Evolutionary conservation across 2,888 invertebrate species (phyloP), one percentile per base, ranked within the genome.

Genomic region (Cataglyphis altisquamis): DNA sequence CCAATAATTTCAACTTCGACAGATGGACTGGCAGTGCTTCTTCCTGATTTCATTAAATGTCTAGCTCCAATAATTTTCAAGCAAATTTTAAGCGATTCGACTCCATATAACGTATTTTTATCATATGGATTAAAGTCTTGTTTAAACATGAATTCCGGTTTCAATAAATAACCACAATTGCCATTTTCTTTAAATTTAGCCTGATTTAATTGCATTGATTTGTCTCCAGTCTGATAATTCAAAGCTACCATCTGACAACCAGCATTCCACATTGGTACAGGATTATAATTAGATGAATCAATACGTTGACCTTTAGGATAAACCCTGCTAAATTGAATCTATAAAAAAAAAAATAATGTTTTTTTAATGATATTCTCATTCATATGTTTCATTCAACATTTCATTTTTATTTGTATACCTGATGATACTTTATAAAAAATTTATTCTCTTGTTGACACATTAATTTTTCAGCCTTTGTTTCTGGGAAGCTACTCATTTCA

Each of bases 401-500:
- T 83, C 0, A 39, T 15, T 12, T 45, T 45, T 52, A 52, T 77
- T 25, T 72, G 12, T 77, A 88, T 90, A 96, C 95, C 94, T 96
- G 96, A 95, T 98, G 98, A 93, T 98, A 98, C 90, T 97, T 97
- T 10, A 97, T 92, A 94, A 98, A 98, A 93, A 98, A 97, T 70
- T 95, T 95, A 72, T 95, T 96, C 91, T 98, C 98, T 91, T 97
- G 97, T 91, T 97, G 97, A 91, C 97, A 97, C 94, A 99, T 97
- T 82, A 98, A 96, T 92, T 98, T 98, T 91, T 99, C 99, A 0
- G 98, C 98, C 95, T 99, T 99, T 0, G 97, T 98, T 95, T 99
- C 99, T 0, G 99, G 98, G 94, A 99, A 99, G 36, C 99, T 99
- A 68, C 99, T 99, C 99, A 99, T 99, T 95, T 99, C 99, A 93